phyloP scores from a whole-genome alignment of 2,113 vertebrate genomes.

The Peucedramus taeniatus region DNA sequence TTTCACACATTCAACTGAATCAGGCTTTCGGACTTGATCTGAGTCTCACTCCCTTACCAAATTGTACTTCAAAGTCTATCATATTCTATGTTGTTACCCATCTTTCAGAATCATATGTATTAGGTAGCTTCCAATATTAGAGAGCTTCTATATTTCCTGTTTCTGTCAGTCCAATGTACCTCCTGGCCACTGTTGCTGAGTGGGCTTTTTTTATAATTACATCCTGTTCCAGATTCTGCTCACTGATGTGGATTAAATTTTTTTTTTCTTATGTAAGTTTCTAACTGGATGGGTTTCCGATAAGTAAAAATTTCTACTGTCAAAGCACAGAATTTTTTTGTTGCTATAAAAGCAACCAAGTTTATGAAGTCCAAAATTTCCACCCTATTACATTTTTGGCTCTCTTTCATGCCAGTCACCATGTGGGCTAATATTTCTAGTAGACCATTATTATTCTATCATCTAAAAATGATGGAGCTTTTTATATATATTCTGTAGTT shows the following conservation, averaged over 20 bases:
- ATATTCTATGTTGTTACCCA: neutral
- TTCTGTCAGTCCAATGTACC: neutral
- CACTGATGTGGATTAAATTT: neutral
- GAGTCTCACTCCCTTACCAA: neutral
- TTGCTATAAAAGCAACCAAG: neutral
- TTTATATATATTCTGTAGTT: neutral
- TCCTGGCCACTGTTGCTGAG: neutral
- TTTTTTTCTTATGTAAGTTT: neutral
- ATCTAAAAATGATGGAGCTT: fast-evolving
- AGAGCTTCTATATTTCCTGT: neutral
- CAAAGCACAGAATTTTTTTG: neutral
- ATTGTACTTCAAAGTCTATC: neutral
- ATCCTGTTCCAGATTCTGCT: neutral
- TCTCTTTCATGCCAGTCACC: neutral
- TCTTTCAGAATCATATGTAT: neutral
- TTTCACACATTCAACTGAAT: neutral
- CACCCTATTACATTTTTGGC: neutral
- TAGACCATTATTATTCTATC: neutral
- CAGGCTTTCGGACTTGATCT: neutral
- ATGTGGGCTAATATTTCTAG: neutral
- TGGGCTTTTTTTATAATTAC: neutral
- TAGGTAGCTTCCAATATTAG: neutral
- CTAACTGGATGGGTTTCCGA: neutral
- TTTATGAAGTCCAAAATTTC: neutral
- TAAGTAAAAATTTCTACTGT: neutral